Evolutionary conservation across 2,113 vertebrate genomes (phyloP), one percentile per base, ranked within the genome.

Genomic region (Zapornia atra): DNA sequence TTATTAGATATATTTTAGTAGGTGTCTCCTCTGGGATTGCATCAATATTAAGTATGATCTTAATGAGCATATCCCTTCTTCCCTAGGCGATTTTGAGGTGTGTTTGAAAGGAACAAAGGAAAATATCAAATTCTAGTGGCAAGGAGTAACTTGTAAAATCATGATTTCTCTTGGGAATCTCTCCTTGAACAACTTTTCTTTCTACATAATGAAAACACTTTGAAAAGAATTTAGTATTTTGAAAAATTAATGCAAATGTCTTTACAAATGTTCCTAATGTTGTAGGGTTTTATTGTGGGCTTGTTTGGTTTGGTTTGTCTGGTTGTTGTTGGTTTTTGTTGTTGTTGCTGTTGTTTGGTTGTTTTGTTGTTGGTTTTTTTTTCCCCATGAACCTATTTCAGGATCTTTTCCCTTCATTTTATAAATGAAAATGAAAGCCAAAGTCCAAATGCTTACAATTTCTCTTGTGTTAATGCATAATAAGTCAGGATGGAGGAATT

Each of bases 91-190:
- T 95, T 92, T 86, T 64, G 42, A 84, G 77, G 16, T 81, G 13
- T 90, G 5, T 81, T 92, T 92, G 70, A 88, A 84, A 83, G 46
- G 46, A 71, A 65, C 65, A 87, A 96, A 95, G 46, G 21, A 71
- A 95, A 95, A 84, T 70, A 75, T 5, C 19, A 79, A 8, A 4
- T 91, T 80, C 19, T 40, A 85, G 50, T 94, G 70, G 31, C 31
- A 89, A 87, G 65, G 34, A 94, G 20, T 90, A 87, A 71, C 46
- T 72, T 87, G 61, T 87, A 68, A 89, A 90, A 86, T 79, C 11
- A 14, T 56, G 2, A 48, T 73, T 95, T 71, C 63, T 86, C 57
- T 85, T 38, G 72, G 78, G 54, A 92, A 61, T 79, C 77, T 89
- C 31, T 50, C 38, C 28, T 72, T 79, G 33, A 79, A 60, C 48